Evolutionary conservation across 2,888 invertebrate species (phyloP).

Genomic region (Drosophila buzzatii): DNA sequence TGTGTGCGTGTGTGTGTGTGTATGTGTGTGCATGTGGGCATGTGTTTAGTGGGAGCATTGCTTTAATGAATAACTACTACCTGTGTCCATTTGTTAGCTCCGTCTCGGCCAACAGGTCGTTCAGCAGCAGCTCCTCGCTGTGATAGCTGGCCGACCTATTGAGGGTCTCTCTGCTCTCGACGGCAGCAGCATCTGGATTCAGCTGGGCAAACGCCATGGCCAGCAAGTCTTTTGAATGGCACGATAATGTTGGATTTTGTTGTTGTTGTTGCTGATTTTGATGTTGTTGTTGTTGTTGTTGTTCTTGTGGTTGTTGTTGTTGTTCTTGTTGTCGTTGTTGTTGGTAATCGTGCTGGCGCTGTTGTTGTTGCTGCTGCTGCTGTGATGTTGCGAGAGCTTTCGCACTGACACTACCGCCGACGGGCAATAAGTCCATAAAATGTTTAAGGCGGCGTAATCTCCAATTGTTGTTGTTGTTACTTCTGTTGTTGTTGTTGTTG

Average conservation of each 20-base stretch:
- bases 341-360: constrained; percentile 13
- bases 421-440: constrained; percentile 68
- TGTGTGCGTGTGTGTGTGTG: neutral
- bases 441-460: constrained; percentile 59
- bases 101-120: constrained; percentile 47
- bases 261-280: constrained; percentile 31
- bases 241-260: constrained; percentile 37
- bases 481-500: constrained; percentile 4
- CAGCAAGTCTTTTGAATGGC: constrained; percentile 9
- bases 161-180: constrained; percentile 33
- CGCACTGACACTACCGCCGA: constrained; percentile 43
- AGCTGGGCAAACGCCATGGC: constrained; percentile 3
- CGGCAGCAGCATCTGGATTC: constrained; percentile 14
- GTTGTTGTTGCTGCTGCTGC: constrained; percentile 39
- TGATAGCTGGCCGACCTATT: constrained; percentile 70
- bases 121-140: constrained; percentile 76
- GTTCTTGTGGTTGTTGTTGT: constrained; percentile 37
- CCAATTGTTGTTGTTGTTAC: constrained; percentile 27
- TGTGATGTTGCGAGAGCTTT: constrained; percentile 32
- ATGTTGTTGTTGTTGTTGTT: constrained; percentile 35
- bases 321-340: constrained; percentile 42
- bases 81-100: constrained; percentile 44
- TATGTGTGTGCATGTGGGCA: neutral
- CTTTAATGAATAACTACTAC: constrained; percentile 48
- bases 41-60: constrained; percentile 9